phyloP scores from a whole-genome alignment of 2,113 vertebrate genomes.

The Ellobius talpinus region DNA sequence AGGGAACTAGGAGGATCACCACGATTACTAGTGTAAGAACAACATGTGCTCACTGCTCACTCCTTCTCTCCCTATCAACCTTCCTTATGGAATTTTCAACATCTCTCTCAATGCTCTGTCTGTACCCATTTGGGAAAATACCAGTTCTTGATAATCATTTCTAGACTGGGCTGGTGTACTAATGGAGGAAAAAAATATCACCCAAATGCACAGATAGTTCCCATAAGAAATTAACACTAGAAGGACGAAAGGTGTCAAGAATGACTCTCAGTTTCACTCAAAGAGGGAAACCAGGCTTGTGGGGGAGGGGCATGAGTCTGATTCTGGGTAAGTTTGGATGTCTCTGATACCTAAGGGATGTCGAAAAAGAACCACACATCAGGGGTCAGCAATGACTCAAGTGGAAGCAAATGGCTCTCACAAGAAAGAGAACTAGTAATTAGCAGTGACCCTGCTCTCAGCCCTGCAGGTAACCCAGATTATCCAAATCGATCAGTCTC shows the following conservation, averaged over 20 bases:
- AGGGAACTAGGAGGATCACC: not conserved
- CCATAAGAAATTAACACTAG: not conserved
- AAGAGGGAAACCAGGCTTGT: not conserved
- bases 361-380: not conserved
- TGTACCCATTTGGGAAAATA: not conserved
- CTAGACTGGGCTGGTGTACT: not conserved
- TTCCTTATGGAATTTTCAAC: not conserved
- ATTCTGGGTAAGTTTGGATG: not conserved
- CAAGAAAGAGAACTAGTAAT: not conserved
- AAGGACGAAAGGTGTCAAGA: not conserved
- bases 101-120: not conserved
- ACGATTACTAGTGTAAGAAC: not conserved
- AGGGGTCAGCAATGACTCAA: not conserved
- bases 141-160: not conserved
- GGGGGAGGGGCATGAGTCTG: not conserved
- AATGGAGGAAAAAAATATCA: not conserved
- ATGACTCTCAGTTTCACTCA: not conserved
- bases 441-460: not conserved
- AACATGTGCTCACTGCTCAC: not conserved
- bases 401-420: not conserved
- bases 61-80: not conserved
- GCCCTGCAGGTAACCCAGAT: not conserved
- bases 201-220: not conserved
- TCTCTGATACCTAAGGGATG: not conserved
- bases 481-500: not conserved